Evolutionary conservation across 2,797 vertebrate genomes (phyloP), one percentile per base, ranked within the genome.

Genomic region (Sebastes trivittatus): DNA sequence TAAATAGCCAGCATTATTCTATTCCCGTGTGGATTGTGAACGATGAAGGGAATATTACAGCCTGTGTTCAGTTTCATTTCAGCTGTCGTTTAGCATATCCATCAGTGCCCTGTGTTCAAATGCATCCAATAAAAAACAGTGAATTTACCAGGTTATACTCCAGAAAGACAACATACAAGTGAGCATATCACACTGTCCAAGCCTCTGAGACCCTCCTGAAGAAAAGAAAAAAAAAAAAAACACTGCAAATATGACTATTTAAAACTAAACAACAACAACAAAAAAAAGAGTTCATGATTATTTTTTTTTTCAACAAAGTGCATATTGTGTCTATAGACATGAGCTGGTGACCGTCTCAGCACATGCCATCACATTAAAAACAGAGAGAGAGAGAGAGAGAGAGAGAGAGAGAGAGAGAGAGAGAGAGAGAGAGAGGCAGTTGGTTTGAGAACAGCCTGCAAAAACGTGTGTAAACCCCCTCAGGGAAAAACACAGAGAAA

Each of bases 261-360:
- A 58, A 89, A 87, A 83, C 27, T 58, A 88, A 87, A 77, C 34
- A 75, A 83, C 64, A 78, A 66, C 14, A 62, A 73, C 20, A 72
- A 69, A 76, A 9, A 70, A 60, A 67, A 73, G 46, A 80, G 60
- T 75, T 80, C 34, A 73, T 83, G 72, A 82, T 87, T 70, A 4
- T 60, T 72, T 83, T 36, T 68, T 72, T 27, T 62, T 16, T 0
- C 9, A 87, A 91, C 81, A 90, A 92, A 90, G 90, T 93, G 92
- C 92, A 90, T 85, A 86, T 88, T 71, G 82, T 88, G 86, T 83
- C 60, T 79, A 52, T 52, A 58, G 80, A 86, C 81, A 80, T 71
- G 75, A 58, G 76, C 81, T 60, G 74, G 82, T 82, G 74, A 81
- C 68, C 23, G 23, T 82, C 77, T 81, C 72, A 76, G 84, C 80